phyloP scores from a whole-genome alignment of 2,113 vertebrate species.

The Dunckerocampus dactyliophorus region DNA sequence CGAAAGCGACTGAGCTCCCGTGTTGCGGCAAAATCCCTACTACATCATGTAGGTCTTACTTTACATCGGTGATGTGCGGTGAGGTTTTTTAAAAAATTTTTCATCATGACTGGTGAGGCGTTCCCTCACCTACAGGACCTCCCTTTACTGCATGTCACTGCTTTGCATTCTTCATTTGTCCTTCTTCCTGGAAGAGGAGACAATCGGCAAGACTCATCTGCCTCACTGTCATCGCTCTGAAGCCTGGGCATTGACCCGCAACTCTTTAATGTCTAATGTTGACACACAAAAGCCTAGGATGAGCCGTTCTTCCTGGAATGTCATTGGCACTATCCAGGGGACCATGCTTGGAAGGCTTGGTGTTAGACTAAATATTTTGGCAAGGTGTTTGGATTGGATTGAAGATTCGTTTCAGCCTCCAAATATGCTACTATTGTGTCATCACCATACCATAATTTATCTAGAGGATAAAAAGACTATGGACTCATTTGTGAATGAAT shows the following conservation, averaged over 20 bases:
- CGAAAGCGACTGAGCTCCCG: no score
- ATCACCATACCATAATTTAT: not conserved
- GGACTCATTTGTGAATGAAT: no score
- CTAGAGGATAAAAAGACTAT: not conserved
- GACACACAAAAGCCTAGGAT: conserved; percentile 18
- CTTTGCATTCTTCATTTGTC: conserved; percentile 25
- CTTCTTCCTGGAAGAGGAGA: conserved; percentile 37
- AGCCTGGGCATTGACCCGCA: conserved; percentile 21
- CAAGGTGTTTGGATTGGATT: conserved; percentile 5
- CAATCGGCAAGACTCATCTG: conserved; percentile 9
- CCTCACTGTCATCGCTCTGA: conserved; percentile 21
- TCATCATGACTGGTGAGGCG: no score
- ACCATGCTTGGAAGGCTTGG: conserved; percentile 29
- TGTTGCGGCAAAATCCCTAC: no score
- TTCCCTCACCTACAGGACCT: no score
- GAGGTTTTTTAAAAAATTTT: no score
- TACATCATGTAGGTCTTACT: not conserved
- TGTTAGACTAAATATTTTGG: conserved; percentile 32
- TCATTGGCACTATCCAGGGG: conserved; percentile 24
- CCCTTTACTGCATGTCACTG: not conserved
- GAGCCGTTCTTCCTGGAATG: conserved; percentile 38
- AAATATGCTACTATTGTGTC: no score
- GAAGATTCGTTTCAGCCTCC: not conserved
- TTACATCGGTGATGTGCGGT: no score
- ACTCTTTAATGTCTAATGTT: not conserved